Evolutionary conservation across 2,797 vertebrate species (phyloP), one percentile per base, ranked within the genome.

Genomic region (Orientallactaga sibirica): DNA sequence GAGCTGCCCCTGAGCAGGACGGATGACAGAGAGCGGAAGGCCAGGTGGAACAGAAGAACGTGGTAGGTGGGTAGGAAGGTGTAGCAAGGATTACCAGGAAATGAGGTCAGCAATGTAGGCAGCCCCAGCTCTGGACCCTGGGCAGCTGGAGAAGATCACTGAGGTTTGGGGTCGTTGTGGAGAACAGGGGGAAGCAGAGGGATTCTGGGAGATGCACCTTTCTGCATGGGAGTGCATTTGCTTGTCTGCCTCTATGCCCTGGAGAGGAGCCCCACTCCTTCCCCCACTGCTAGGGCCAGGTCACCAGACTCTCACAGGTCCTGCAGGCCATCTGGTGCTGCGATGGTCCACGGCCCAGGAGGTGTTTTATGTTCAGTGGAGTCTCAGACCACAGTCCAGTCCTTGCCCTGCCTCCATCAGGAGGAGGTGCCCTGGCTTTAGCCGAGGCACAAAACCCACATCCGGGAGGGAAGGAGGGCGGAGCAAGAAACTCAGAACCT

Each of bases 271-370:
- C 27, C 82, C 27, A 20, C 19, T 41, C 20, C 29, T 19, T 14
- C 20, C n/a, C 7, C 1, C 12, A 14, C 62, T 64, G 41, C 24
- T 43, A 66, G 29, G 64, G 11, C 25, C 70, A 3, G 71, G 61
- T 83, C n/a, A 29, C 81, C 48, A 3, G 19, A 20, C 74, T 58
- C 33, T 43, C 74, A 37, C 64, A 77, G 12, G 5, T 61, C 61
- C 29, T 7, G 55, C 25, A 14, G 4, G 4, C 88, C 75, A 76
- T 92, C 92, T 2, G 1, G 24, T 48, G 55, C 85, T 37, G 95
- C 89, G 86, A 70, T 88, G 96, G 96, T 94, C 96, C 96, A 96
- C 0, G 5, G 83, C 93, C 90, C 92, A 73, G 86, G 37, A 97
- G 96, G 90, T 94, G 96, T 97, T 94, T 96, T 90, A 66, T 94